Evolutionary conservation across 1,140 invertebrate species (phyloP), one percentile per base, ranked within the genome.

Genomic region (Pogonus chalceus): DNA sequence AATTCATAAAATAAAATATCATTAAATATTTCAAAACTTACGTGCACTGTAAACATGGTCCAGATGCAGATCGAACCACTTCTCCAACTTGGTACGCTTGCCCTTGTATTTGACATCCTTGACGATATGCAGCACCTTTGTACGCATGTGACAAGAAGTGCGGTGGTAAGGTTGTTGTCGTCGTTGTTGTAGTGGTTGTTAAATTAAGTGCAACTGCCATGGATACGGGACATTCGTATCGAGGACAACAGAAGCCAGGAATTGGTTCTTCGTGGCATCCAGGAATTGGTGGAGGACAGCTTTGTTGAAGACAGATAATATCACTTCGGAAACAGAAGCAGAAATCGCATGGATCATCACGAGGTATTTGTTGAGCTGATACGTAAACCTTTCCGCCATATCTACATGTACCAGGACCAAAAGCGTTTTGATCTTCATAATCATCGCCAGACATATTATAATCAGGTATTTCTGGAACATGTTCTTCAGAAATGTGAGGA

Each of bases 311-410:
- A 63, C 92, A 96, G 59, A 96, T 95, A 58, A 96, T 94, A 65
- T 95, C 92, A 66, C 90, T 91, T 71, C 92, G 80, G 77, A 95
- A 96, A 77, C 92, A 96, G 83, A 96, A 96, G 72, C 92, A 96
- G 76, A 95, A 96, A 66, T 95, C 91, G 67, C 92, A 96, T 23
- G 92, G 90, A 75, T 96, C 90, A 56, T 92, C 88, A 60, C 91
- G 76, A 20, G 91, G 91, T 58, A 96, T 93, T 75, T 96, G 92
- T 73, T 95, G 91, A 2, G 92, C 92, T 1, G 90, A 94, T 24
- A 93, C 88, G 65, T 91, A 95, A 31, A 94, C 83, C 71, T 91
- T 91, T 59, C 90, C 89, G 47, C 90, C 88, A 64, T 91, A 94
- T 59, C 91, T 76, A 66, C 92, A 95, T 26, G 90, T 93, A 54